A percentile compares a stretch with the other conserved stretches of the same genome.
These are phyloP conservation scores for Chlorops oryzae DNA, from an alignment of 1,140 invertebrate genomes.

Conservation along the genomic window DNA sequence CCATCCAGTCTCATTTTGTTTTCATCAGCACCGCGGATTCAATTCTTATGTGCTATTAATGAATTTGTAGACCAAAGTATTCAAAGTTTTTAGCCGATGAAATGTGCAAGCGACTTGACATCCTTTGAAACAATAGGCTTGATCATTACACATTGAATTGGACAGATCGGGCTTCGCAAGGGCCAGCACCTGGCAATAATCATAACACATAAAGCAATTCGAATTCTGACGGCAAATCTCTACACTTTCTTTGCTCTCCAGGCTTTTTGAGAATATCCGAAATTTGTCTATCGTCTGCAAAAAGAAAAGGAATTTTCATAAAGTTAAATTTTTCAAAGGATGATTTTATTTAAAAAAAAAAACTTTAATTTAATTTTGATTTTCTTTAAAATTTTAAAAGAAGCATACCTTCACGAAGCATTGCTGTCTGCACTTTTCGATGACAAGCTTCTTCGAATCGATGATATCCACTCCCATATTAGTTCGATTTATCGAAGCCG, in stretches of 20 bases:
- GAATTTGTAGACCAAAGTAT: no score
- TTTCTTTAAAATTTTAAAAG: conserved; percentile 40
- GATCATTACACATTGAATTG: conserved; percentile 32
- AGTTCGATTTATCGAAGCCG: no score
- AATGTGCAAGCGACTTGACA: conserved; percentile 37
- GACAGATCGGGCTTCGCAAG: conserved; percentile 25
- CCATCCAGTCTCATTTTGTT: no score
- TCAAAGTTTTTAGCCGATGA: no score
- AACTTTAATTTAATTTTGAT: background rate
- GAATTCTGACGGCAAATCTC: conserved; percentile 24
- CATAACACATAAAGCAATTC: conserved; percentile 39
- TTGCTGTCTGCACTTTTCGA: no score
- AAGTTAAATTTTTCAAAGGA: background rate
- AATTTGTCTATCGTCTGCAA: conserved; percentile 16
- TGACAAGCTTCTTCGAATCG: no score
- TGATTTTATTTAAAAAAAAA: background rate
- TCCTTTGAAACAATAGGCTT: conserved; percentile 30
- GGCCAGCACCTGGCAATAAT: conserved; percentile 32
- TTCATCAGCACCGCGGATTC: no score
- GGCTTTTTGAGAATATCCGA: conserved; percentile 1
- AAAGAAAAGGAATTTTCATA: background rate
- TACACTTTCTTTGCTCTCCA: conserved; percentile 14
- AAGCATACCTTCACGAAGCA: no score
- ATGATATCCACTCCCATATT: no score
- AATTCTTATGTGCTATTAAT: no score